Evolutionary conservation across 2,113 vertebrate genomes (phyloP).

Genomic region (Nipponia nippon): DNA sequence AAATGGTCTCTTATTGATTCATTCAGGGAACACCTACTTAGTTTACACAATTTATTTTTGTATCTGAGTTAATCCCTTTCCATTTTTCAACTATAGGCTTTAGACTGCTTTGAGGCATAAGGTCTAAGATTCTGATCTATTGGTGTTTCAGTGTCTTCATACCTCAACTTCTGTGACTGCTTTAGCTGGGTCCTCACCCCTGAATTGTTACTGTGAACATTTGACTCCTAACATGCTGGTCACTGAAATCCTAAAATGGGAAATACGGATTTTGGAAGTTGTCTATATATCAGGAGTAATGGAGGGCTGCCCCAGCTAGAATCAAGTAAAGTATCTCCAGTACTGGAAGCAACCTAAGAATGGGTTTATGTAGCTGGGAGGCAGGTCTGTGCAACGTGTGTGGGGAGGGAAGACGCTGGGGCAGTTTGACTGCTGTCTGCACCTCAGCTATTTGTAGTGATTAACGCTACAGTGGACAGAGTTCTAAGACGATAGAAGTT

Average conservation of each 20-base stretch:
- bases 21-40: background rate
- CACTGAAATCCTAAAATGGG: background rate
- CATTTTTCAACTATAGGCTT: background rate
- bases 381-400: background rate
- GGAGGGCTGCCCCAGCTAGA: background rate
- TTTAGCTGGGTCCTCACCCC: background rate
- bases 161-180: background rate
- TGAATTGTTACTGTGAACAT: background rate
- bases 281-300: fast-evolving
- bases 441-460: background rate
- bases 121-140: background rate
- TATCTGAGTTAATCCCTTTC: background rate
- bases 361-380: background rate
- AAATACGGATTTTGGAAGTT: background rate
- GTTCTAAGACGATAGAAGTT: no score
- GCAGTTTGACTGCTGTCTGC: background rate
- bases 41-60: background rate
- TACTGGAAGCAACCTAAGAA: background rate
- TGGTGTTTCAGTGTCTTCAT: background rate
- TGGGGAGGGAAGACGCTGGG: background rate
- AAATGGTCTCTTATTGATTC: background rate
- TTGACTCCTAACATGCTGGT: background rate
- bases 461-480: background rate
- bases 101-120: background rate
- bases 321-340: background rate